Base-by-base conservation (phyloP, 2,888 invertebrate genomes). In the Eupithecia vulgata region DNA sequence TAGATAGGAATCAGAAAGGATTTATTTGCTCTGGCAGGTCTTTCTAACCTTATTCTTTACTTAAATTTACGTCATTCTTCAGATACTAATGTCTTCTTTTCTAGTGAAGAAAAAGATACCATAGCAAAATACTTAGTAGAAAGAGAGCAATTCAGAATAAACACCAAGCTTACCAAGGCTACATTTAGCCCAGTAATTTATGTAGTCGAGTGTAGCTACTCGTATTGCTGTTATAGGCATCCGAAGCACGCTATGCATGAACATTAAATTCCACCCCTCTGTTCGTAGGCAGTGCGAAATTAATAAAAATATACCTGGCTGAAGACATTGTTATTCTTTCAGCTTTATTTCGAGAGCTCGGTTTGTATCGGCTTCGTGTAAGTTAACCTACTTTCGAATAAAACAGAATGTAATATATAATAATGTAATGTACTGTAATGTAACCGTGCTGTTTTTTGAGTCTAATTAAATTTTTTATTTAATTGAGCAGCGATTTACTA, bases 171-270 rank as follows among this genome's bases (percentile, higher is more conserved):
- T 30, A 30, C 30, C 1, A n/a, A n/a, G 10, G 10, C 48, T 52
- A 10, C 8, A 45, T 45, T 52, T 21, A 21, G 10, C 48, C 21
- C 48, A 21, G 48, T 65, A 67, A 45, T 67, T 30, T 67, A 67
- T 48, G 68, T 25, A 40, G 68, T 35, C 15, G 65, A 65, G 40
- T 37, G 65, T 65, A 21, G 67, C 67, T 73, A 52, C 64, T 62
- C 64, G 67, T 76, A 76, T 74, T 73, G 73, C 71, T 72, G 73
- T 64, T 74, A 79, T 72, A 80, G 73, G 77, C 78, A 77, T 81
- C 80, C 72, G 77, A 78, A 79, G 79, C 78, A 76, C 77, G 75
- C 79, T 68, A 78, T 71, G 78, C 62, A 75, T 78, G 66, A 76
- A 78, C 73, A 76, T 77, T 71, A 78, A 78, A 82, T 81, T 80